Evolutionary conservation across 2,797 vertebrate species (phyloP).

Genomic region (Rhyacichthys aspro): DNA sequence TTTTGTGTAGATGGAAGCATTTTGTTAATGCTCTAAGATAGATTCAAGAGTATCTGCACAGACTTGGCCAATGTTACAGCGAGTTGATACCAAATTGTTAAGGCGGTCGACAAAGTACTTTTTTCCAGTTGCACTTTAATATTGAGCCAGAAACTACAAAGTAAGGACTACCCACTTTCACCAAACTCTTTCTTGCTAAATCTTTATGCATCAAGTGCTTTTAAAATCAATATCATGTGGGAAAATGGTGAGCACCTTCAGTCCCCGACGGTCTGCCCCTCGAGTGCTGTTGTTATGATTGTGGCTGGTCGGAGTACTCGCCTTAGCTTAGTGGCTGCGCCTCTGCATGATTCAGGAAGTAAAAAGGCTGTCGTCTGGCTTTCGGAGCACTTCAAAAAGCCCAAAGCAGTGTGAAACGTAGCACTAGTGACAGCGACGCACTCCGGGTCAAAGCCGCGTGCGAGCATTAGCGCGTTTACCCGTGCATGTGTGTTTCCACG

Average conservation of each 20-base stretch:
- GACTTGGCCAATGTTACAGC: no score
- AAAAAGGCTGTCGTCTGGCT: constrained; percentile 70
- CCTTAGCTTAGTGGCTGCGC: constrained; percentile 45
- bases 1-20: no score
- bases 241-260: constrained; percentile 52
- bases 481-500: constrained; percentile 24
- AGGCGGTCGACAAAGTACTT: no score
- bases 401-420: constrained; percentile 59
- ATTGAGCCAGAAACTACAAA: constrained; percentile 6
- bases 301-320: constrained; percentile 37
- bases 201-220: constrained; percentile 45
- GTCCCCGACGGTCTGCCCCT: constrained; percentile 31
- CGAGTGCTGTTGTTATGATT: constrained; percentile 56
- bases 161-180: constrained; percentile 23
- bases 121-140: neutral
- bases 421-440: constrained; percentile 57
- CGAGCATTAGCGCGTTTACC: constrained; percentile 27
- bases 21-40: no score
- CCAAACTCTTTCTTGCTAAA: constrained; percentile 31
- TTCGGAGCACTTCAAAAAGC: constrained; percentile 71
- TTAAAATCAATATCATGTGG: constrained; percentile 47
- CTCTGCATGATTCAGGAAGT: constrained; percentile 62
- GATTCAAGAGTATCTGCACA: no score
- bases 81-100: no score
- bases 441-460: constrained; percentile 49